Evolutionary conservation across 2,113 vertebrate genomes (phyloP).

Genomic region (Charina bottae): DNA sequence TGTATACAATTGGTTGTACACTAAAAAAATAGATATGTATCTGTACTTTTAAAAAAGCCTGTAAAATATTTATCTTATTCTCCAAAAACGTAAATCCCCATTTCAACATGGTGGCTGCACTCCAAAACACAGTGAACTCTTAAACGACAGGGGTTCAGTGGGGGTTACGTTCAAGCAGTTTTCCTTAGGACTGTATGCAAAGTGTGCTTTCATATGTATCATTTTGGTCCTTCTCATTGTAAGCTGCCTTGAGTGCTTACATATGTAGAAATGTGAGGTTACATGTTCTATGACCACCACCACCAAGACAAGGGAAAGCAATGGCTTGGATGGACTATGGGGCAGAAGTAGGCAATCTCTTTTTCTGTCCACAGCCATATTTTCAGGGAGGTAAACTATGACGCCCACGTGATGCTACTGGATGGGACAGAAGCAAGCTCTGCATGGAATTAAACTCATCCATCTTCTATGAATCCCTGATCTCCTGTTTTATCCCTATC

Average conservation of each 20-base stretch:
- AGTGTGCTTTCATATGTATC: not conserved
- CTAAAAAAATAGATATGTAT: not conserved
- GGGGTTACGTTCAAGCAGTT: not conserved
- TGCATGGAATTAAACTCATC: not conserved
- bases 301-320: not conserved
- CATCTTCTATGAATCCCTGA: not conserved
- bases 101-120: not conserved
- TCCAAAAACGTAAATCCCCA: not conserved
- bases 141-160: not conserved
- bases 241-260: not conserved
- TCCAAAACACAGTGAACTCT: not conserved
- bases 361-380: not conserved
- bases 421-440: not conserved
- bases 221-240: not conserved
- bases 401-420: not conserved
- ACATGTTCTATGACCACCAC: not conserved
- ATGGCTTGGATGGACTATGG: not conserved
- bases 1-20: not conserved
- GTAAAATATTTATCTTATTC: not conserved
- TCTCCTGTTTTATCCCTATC: not conserved
- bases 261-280: not conserved
- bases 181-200: not conserved
- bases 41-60: not conserved
- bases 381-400: not conserved
- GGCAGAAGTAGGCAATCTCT: not conserved